Evolutionary conservation across 2,113 vertebrate species (phyloP).

Genomic region (Osmerus eperlanus): DNA sequence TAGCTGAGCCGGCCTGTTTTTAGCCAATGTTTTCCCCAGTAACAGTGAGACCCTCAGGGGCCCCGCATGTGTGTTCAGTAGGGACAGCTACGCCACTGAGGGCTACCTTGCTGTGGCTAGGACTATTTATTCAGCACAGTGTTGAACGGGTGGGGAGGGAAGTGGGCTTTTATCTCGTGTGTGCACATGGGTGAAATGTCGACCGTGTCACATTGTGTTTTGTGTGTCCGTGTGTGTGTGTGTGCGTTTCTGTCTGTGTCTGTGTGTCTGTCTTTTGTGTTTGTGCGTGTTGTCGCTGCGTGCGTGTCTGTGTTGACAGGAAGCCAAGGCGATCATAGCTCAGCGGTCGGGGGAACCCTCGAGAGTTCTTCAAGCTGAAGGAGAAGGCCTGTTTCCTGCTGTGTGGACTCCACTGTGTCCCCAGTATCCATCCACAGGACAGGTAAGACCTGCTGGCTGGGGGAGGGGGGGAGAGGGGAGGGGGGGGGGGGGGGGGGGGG

Average conservation of each 20-base stretch:
- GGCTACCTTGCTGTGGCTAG: slow-evolving; percentile 13
- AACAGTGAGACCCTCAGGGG: slow-evolving; percentile 31
- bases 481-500: neutral
- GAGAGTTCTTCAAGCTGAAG: slow-evolving; percentile 69
- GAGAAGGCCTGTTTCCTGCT: slow-evolving; percentile 82
- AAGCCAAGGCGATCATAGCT: slow-evolving; percentile 95
- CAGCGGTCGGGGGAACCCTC: slow-evolving; percentile 89
- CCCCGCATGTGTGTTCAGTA: slow-evolving; percentile 41
- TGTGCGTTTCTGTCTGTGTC: neutral
- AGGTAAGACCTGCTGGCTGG: slow-evolving; percentile 65
- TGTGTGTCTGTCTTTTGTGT: neutral
- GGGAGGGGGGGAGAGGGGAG: neutral
- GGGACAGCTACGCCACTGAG: slow-evolving; percentile 5
- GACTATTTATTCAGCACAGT: neutral
- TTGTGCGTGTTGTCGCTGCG: neutral
- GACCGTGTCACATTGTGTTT: neutral
- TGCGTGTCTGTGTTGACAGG: slow-evolving; percentile 65
- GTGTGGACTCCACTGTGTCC: slow-evolving; percentile 71
- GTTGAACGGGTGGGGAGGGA: neutral
- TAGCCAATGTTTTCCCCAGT: slow-evolving; percentile 20
- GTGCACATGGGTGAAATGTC: neutral
- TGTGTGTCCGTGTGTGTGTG: too few relatives aligned
- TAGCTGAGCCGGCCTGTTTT: slow-evolving; percentile 16
- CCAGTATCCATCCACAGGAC: slow-evolving; percentile 81
- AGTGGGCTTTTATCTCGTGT: neutral